Percentiles rank a stretch among this genome's conserved stretches.
Conservation (phyloP, 1,140 invertebrate genomes). For the Cydia strobilella region DNA sequence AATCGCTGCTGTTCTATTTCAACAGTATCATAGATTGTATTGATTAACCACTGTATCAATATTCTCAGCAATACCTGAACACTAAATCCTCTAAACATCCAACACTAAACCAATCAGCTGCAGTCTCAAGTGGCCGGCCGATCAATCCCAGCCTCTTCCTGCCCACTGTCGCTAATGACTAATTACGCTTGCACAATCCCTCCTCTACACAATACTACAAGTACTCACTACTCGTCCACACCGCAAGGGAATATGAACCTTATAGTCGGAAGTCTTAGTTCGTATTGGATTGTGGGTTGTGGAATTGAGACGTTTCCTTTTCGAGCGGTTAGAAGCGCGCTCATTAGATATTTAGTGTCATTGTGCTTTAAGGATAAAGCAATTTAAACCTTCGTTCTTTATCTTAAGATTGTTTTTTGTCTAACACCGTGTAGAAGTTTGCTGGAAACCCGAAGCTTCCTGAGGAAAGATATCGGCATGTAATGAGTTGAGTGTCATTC, state of each 20-base stretch:
- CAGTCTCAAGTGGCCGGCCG: conserved; percentile 44
- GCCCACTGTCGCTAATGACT: conserved; percentile 72
- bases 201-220: conserved; percentile 54
- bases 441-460: conserved; percentile 47
- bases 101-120: conserved; percentile 54
- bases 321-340: conserved; percentile 46
- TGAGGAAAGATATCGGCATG: conserved; percentile 69
- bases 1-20: too few relatives aligned
- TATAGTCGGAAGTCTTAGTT: conserved; percentile 40
- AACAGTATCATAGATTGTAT: too few relatives aligned
- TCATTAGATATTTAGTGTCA: conserved; percentile 68
- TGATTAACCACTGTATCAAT: neutral
- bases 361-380: conserved; percentile 38
- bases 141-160: conserved; percentile 64
- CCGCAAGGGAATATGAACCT: conserved; percentile 42
- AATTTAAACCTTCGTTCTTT: conserved; percentile 35
- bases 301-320: conserved; percentile 49
- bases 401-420: neutral
- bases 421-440: conserved; percentile 15
- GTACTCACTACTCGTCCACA: conserved; percentile 38
- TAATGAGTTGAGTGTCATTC: conserved; percentile 75
- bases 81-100: neutral
- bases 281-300: conserved; percentile 12
- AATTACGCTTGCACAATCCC: conserved; percentile 69
- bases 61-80: neutral